phyloP scores from a whole-genome alignment of 2,113 vertebrate genomes.

The Danionella cerebrum region DNA sequence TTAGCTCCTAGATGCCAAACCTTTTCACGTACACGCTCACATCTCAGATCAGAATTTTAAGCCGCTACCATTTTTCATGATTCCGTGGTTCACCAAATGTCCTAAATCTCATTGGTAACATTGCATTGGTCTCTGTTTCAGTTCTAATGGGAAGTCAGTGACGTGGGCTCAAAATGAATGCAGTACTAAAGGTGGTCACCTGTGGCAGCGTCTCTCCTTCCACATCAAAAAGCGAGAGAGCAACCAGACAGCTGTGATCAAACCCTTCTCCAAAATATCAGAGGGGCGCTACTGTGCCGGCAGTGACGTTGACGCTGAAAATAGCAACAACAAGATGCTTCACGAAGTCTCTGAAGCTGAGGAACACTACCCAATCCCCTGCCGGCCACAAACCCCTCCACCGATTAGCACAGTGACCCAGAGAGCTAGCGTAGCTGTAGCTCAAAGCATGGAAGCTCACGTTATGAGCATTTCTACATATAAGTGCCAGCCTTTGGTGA shows the following conservation, averaged over 20 bases:
- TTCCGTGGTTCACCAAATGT: too few species aligned
- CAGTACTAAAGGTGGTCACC: conserved; percentile 81
- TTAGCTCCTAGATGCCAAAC: too few species aligned
- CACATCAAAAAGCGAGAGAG: conserved; percentile 97
- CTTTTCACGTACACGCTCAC: too few species aligned
- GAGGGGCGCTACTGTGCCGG: conserved; percentile 70
- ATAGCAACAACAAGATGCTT: conserved; percentile 71
- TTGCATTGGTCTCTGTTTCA: conserved; percentile 47
- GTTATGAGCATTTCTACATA: conserved; percentile 70
- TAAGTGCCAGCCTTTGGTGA: conserved; percentile 66
- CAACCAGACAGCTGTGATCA: conserved; percentile 96
- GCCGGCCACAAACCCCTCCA: conserved; percentile 78
- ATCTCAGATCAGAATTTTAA: too few species aligned
- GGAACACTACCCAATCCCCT: conserved; percentile 74
- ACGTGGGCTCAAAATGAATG: conserved; percentile 93
- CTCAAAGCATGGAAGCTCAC: conserved; percentile 68
- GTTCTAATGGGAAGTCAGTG: conserved; percentile 95
- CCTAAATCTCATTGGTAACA: too few species aligned
- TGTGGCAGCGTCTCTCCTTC: conserved; percentile 92
- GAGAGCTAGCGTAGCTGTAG: conserved; percentile 47
- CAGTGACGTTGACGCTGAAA: conserved; percentile 60
- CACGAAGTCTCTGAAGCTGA: conserved; percentile 79
- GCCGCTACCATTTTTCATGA: too few species aligned
- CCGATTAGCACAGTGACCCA: conserved; percentile 89
- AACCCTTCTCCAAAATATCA: conserved; percentile 87